Conservation (phyloP, 2,888 invertebrate species). For the Campaea margaritaria region DNA sequence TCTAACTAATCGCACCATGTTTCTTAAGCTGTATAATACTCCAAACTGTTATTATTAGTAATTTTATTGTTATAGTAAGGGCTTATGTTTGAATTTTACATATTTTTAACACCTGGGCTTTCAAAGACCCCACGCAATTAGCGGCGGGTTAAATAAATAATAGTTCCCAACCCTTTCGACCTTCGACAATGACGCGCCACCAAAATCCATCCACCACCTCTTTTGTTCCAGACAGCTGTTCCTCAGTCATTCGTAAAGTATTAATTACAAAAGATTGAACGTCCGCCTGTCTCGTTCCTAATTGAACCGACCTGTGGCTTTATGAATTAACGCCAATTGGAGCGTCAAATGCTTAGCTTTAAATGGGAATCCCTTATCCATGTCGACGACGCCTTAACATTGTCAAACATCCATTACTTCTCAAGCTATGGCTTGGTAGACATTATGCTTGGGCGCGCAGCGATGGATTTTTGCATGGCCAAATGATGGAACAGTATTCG, state of each 20-base stretch:
- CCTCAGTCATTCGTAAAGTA: slow-evolving; percentile 22
- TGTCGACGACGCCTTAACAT: slow-evolving; percentile 1
- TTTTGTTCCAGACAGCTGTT: slow-evolving; percentile 25
- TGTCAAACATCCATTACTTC: slow-evolving; percentile 16
- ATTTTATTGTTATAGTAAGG: no score
- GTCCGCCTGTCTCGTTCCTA: slow-evolving; percentile 46
- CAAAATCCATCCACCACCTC: background rate
- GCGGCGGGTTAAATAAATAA: no score
- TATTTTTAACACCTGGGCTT: no score
- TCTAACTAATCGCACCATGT: no score
- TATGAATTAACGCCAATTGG: slow-evolving; percentile 68
- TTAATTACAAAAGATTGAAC: slow-evolving; percentile 39
- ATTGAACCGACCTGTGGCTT: slow-evolving; percentile 55
- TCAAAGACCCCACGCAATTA: no score
- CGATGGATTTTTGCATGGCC: background rate
- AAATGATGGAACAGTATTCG: slow-evolving; percentile 2
- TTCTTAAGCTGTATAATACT: no score
- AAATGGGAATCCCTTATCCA: slow-evolving; percentile 28
- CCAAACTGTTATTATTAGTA: no score
- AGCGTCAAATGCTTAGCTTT: slow-evolving; percentile 60
- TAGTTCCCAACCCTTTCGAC: no score
- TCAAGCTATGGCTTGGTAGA: background rate
- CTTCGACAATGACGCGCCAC: background rate
- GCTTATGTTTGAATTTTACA: no score
- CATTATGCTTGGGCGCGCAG: background rate